These are phyloP conservation scores for Ceratitis capitata DNA, from an alignment of 1,140 invertebrate species.

Conservation along the genomic window DNA sequence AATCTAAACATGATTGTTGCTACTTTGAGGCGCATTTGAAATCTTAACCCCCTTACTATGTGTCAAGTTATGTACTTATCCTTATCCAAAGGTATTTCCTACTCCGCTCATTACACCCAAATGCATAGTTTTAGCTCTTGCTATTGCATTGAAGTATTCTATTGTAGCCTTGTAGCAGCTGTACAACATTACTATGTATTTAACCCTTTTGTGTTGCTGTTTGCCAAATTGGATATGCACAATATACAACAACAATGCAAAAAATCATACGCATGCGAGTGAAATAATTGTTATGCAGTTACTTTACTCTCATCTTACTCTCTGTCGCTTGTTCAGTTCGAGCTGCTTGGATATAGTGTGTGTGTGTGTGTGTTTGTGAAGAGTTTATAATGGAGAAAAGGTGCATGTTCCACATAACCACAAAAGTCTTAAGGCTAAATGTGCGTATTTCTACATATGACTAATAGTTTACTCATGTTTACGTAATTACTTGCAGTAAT, in stretches of 20 bases:
- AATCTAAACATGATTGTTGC: neutral
- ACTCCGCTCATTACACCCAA: no score
- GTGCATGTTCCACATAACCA: neutral
- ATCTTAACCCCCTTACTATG: neutral
- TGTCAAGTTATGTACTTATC: no score
- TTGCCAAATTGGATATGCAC: neutral
- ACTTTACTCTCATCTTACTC: neutral
- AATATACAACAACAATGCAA: neutral
- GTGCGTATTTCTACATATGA: neutral
- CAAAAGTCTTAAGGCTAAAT: no score
- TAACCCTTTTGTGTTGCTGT: neutral
- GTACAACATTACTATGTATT: neutral
- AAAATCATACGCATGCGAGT: neutral
- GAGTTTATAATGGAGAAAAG: no score
- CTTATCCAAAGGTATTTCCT: no score
- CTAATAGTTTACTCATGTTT: no score
- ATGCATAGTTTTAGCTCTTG: no score
- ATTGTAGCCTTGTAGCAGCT: neutral
- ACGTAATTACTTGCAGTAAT: no score
- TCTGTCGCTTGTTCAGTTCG: neutral
- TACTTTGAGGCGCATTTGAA: neutral
- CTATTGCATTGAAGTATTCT: neutral
- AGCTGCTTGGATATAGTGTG: neutral
- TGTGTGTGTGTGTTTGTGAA: no score
- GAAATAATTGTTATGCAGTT: neutral